Base-by-base conservation (phyloP, 2,888 invertebrate genomes). In the Phragmatobia fuliginosa region DNA sequence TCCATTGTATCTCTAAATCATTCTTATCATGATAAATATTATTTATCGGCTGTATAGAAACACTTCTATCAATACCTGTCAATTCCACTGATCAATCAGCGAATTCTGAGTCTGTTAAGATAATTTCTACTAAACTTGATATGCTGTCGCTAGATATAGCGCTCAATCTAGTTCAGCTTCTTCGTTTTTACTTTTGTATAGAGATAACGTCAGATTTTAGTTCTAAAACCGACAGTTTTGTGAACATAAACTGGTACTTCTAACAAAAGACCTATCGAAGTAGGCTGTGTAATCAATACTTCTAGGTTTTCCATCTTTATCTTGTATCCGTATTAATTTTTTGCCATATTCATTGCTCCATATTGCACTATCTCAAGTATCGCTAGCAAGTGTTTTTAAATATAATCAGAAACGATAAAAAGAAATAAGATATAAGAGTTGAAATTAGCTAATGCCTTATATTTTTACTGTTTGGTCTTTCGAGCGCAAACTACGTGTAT, bases 41-140 rank as follows among this genome's bases (percentile, higher is more conserved):
- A 67, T 73, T 70, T 74, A 72, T 81, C 71, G 65, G 31, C 32
- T 66, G 58, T 59, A 28, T 52, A 45, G 59, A 25, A 65, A 62
- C 72, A 60, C 60, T 62, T 25, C 60, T 64, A 72, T 73, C 72
- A 58, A 38, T 73, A 73, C 71, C 72, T 80, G 83, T 80, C 81
- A 80, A 67, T 62, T 31, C n/a, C 5, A 18, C 16, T 70, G 66
- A 82, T 82, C 80, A 69, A 80, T 82, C 49, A 67, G 45, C 63
- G 8, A 38, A 62, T 16, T 38, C 25, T 41, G 28, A 28, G 62
- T 62, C 25, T 38, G n/a, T 32, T 8, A 10, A 28, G 38, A 49
- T 45, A 45, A 32, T 45, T 45, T 62, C 49, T 32, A 16, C 63
- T 49, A 32, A 8, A 63, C 31, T 21, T 59, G 56, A 56, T 56